Conservation (phyloP, 2,888 invertebrate genomes). For the Chaetoderma sp. region DNA sequence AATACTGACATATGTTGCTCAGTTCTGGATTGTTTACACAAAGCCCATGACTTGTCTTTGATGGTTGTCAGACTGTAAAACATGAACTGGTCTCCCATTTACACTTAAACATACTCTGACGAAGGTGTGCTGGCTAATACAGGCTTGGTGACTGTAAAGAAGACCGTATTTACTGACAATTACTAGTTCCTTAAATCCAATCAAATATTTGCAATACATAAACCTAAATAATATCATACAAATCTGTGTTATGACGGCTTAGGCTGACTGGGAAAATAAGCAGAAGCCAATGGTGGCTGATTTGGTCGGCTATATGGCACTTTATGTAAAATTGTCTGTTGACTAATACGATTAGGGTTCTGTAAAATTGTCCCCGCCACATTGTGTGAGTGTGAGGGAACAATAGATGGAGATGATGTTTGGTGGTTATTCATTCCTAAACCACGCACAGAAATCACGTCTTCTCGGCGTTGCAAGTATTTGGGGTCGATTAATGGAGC, state of each 20-base stretch:
- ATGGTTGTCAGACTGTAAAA: no score
- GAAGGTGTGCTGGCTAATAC: no score
- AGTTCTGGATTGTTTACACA: no score
- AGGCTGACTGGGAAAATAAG: constrained; percentile 52
- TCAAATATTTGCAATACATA: background rate
- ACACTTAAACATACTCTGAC: no score
- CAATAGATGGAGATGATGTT: constrained; percentile 41
- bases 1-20: no score
- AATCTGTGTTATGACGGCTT: constrained; percentile 12
- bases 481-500: constrained; percentile 58
- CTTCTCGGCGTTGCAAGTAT: constrained; percentile 58
- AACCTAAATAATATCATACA: background rate
- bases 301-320: constrained; percentile 46
- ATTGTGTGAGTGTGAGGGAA: constrained; percentile 11
- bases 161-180: background rate
- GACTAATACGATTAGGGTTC: constrained; percentile 46
- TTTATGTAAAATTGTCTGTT: constrained; percentile 51
- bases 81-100: no score
- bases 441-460: constrained; percentile 53
- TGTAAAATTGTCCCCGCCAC: no score
- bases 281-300: constrained; percentile 46
- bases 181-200: background rate
- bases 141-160: no score
- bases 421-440: constrained; percentile 32
- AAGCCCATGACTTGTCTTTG: no score